Conservation (phyloP, 2,888 invertebrate genomes). For the Sturmia bella region DNA sequence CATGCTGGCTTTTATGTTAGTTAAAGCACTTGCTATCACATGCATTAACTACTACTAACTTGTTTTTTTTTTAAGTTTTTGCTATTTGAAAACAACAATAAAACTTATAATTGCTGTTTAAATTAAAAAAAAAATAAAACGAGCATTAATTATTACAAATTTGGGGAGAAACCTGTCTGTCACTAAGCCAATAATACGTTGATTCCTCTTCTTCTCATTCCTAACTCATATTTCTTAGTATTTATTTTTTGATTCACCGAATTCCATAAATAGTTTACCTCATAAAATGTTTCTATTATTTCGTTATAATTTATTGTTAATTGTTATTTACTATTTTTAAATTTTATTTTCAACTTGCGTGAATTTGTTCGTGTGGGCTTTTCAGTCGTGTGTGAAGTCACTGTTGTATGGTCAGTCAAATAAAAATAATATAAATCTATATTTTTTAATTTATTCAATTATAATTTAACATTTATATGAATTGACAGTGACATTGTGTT, state of each 20-base stretch:
- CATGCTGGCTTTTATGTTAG: no score
- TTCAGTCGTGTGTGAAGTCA: conserved; percentile 35
- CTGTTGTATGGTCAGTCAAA: conserved; percentile 5
- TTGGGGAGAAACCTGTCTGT: conserved; percentile 59
- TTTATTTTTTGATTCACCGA: conserved; percentile 1
- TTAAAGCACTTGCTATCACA: no score
- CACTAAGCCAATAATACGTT: conserved; percentile 17
- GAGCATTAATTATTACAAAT: conserved; percentile 43
- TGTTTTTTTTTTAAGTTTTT: no score
- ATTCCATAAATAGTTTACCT: conserved; percentile 42
- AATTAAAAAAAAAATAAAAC: not conserved
- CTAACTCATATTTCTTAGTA: conserved; percentile 14
- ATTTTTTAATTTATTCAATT: conserved; percentile 12
- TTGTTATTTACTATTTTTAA: conserved; percentile 8
- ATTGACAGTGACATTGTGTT: conserved; percentile 61
- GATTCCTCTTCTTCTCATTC: conserved; percentile 21
- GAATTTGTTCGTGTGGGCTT: conserved; percentile 30
- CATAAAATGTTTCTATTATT: not conserved
- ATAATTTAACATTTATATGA: conserved; percentile 42
- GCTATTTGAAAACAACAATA: no score
- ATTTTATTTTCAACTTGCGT: not conserved
- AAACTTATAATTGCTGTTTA: no score
- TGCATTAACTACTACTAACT: not conserved
- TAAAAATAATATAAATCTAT: conserved; percentile 3
- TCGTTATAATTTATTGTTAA: conserved; percentile 3